Evolutionary conservation across 2,113 vertebrate species (phyloP).

Genomic region (Rousettus leschenaultii): DNA sequence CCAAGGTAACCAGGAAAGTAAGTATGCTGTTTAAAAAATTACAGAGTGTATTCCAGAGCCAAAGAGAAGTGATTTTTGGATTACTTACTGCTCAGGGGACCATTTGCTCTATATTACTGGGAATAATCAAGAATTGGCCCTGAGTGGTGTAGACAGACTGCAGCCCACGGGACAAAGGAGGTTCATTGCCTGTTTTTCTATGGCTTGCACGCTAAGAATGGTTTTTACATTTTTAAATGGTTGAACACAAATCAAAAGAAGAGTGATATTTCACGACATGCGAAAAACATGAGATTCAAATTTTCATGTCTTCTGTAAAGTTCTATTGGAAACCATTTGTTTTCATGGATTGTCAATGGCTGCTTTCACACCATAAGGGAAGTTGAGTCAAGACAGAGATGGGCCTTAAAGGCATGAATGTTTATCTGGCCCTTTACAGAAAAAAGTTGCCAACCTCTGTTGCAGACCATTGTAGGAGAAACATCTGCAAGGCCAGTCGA

Average conservation of each 20-base stretch:
- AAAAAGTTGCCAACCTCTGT: background rate
- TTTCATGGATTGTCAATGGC: background rate
- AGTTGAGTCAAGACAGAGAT: background rate
- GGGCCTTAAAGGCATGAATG: background rate
- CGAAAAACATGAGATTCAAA: background rate
- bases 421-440: background rate
- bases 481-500: background rate
- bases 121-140: background rate
- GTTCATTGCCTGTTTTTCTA: background rate
- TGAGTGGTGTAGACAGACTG: background rate
- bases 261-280: background rate
- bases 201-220: background rate
- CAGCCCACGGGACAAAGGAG: accelerated
- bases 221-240: background rate
- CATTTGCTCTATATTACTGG: constrained; percentile 19
- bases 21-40: background rate
- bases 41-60: background rate
- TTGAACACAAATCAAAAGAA: background rate
- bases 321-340: background rate
- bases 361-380: background rate
- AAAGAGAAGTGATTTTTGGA: constrained; percentile 17
- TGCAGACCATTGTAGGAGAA: background rate
- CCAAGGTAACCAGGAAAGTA: constrained; percentile 34
- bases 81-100: background rate
- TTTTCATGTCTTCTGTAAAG: background rate